Evolutionary conservation across 2,113 vertebrate species (phyloP).

Genomic region (Cryptoleucopteryx plumbea): DNA sequence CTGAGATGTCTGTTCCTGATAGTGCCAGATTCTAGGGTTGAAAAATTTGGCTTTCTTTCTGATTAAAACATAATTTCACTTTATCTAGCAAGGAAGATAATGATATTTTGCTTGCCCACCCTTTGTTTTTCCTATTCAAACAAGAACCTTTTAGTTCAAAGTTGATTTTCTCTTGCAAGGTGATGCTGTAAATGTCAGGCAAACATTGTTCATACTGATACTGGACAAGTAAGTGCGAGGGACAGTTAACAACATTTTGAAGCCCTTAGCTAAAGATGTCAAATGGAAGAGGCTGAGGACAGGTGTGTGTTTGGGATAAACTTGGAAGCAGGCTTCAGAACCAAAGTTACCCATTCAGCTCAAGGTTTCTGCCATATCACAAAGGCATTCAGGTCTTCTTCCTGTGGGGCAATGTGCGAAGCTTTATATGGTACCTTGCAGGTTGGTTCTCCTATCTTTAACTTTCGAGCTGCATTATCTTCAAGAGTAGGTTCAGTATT

Average conservation of each 20-base stretch:
- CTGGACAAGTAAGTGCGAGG: neutral
- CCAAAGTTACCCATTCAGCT: neutral
- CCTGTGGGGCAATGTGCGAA: neutral
- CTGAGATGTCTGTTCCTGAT: neutral
- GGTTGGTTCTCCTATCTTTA: neutral
- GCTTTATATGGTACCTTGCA: neutral
- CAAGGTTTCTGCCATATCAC: neutral
- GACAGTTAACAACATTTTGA: neutral
- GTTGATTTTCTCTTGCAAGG: neutral
- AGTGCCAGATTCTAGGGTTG: neutral
- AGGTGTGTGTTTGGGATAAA: neutral
- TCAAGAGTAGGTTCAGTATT: neutral
- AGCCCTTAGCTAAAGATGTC: neutral
- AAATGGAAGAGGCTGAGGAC: neutral
- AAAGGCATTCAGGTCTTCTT: neutral
- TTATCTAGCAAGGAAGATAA: neutral
- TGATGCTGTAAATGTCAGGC: neutral
- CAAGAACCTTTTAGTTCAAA: neutral
- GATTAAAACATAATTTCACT: neutral
- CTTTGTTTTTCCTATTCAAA: neutral
- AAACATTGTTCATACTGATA: accelerated
- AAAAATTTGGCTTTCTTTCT: neutral
- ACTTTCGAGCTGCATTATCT: neutral
- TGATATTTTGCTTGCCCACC: neutral
- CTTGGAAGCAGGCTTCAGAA: neutral